Evolutionary conservation across 2,113 vertebrate genomes (phyloP).

Genomic region (Sminthopsis crassicaudata): DNA sequence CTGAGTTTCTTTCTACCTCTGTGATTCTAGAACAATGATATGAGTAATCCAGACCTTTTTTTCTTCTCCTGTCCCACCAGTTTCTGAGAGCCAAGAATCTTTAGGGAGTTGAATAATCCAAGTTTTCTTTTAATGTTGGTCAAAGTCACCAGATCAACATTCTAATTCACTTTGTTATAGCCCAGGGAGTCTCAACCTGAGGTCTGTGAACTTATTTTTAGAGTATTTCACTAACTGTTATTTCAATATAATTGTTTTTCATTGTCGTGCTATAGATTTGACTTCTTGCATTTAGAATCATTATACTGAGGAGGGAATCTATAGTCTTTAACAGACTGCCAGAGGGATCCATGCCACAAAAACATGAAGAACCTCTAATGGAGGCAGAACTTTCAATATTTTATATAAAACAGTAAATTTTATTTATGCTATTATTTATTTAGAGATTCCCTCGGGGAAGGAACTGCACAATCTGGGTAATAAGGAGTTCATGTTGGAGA

Average conservation of each 20-base stretch:
- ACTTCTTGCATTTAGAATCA: background rate
- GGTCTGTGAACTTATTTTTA: background rate
- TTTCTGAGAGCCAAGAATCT: background rate
- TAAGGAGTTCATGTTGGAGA: background rate
- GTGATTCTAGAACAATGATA: background rate
- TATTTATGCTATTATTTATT: background rate
- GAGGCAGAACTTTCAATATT: background rate
- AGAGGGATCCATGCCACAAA: background rate
- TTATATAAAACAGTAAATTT: background rate
- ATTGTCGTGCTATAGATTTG: background rate
- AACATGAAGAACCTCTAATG: background rate
- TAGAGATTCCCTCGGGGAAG: background rate
- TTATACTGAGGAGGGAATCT: background rate
- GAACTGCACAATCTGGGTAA: background rate
- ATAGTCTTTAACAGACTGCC: background rate
- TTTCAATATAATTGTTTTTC: background rate
- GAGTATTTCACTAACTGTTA: background rate
- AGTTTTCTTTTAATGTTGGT: background rate
- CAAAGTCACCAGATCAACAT: slow-evolving; percentile 4
- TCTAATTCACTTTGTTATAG: background rate
- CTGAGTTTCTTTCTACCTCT: background rate
- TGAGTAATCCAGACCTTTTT: background rate
- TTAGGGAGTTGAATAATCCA: background rate
- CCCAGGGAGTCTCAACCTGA: background rate
- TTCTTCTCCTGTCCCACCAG: background rate